Evolutionary conservation across 2,797 vertebrate species (phyloP), one percentile per base, ranked within the genome.

Genomic region (Notoglanidium macrostoma): DNA sequence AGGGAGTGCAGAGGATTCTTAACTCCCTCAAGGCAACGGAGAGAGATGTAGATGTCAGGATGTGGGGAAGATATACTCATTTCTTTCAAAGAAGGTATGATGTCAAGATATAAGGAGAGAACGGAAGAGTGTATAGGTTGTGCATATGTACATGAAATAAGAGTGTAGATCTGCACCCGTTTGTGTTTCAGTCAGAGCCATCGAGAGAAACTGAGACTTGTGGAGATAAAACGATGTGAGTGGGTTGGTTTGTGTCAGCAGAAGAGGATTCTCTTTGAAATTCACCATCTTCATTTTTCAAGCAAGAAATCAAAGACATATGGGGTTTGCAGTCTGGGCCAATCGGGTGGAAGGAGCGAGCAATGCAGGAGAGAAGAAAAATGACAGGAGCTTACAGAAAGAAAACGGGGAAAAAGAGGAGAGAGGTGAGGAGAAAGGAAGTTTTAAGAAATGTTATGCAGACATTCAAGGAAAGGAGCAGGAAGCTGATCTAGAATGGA

Each of bases 211-310:
- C 44, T 86, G 89, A 89, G 87, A 87, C 83, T 85, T 8, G 49
- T 83, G 78, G 87, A 85, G 89, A 90, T 90, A 89, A 94, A 93
- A 94, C 90, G 87, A 86, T 86, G 70, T 46, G 77, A 92, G 92
- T 93, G 93, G 94, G 94, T 92, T 92, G 91, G 90, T 55, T 89
- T 92, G 92, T 91, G 88, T 95, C 93, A 94, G 93, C 93, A 94
- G 91, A 94, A 90, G 92, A 94, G 83, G 90, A 94, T 94, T 94
- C 92, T 94, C 94, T 95, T 95, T 95, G 93, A 95, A 96, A 95
- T 93, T 92, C 91, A 91, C 91, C 92, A 93, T 94, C 93, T 94
- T 95, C 92, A 94, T 94, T 94, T 93, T 92, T 93, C 90, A 91
- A 91, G 94, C 93, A 84, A 90, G 89, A 92, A 95, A 95, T 95